Evolutionary conservation across 2,797 vertebrate genomes (phyloP), one percentile per base, ranked within the genome.

Genomic region (Rhinella marina): DNA sequence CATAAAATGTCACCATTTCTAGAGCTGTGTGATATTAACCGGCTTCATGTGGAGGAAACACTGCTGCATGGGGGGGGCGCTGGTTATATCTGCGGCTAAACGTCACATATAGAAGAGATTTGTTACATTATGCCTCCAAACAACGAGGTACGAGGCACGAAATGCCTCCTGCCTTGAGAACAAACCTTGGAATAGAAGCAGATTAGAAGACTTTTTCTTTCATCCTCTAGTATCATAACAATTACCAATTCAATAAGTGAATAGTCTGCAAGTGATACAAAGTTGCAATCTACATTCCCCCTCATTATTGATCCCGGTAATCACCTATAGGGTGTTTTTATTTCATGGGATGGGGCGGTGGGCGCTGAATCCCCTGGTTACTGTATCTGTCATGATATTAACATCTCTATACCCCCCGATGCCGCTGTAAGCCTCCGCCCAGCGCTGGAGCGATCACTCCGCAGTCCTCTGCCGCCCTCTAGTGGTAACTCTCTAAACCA

Each of bases 401-500:
- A 16, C 13, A 77, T 54, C 23, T 25, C 3, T n/a, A 9, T 54
- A 77, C 48, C 48, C 48, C 23, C 50, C 16, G 0, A 2, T 56
- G 4, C n/a, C 7, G 4, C 50, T 54, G 14, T 14, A 25, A 52
- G 32, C 21, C 5, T n/a, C 50, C 56, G 6, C 17, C 29, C 4
- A 13, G n/a, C 50, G 32, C 27, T 6, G n/a, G 54, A 25, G 7
- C 16, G 16, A 9, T 68, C 14, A 70, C 50, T 27, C 12, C 25
- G 50, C 48, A 73, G 13, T 48, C 32, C 77, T 72, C 64, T 73
- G 17, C 11, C 57, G 66, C 50, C 78, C 64, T 73, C 85, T 81
- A 50, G 29, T 86, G 85, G 41, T 17, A 17, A 17, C 16, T 1
- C 1, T 16, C 23, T 16, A 72, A 32, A 72, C 17, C 5, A n/a